Evolutionary conservation across 2,113 vertebrate species (phyloP).

Genomic region (Morone chrysops): DNA sequence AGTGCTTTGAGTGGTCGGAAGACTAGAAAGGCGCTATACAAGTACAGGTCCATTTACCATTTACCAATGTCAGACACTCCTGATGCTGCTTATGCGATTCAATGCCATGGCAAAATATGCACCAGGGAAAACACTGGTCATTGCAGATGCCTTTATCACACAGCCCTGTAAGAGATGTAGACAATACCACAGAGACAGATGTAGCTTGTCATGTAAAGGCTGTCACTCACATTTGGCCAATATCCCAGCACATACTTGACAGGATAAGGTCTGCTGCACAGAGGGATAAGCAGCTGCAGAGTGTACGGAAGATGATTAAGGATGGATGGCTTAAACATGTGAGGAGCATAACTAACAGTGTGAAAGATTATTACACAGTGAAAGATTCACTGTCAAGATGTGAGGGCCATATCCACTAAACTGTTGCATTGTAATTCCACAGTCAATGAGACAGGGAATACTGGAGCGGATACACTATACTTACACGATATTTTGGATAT

Average conservation of each 20-base stretch:
- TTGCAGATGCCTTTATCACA: constrained; percentile 32
- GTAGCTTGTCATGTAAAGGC: constrained; percentile 2
- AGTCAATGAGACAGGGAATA: neutral
- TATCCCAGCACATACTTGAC: neutral
- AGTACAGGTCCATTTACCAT: no score
- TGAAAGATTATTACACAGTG: neutral
- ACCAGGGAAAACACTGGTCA: constrained; percentile 1
- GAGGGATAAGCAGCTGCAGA: neutral
- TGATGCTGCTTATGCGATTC: no score
- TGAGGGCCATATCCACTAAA: neutral
- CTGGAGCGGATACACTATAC: neutral
- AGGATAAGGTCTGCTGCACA: neutral
- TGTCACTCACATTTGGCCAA: neutral
- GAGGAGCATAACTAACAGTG: neutral
- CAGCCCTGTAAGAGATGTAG: neutral
- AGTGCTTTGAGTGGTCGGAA: no score
- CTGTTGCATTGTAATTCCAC: neutral
- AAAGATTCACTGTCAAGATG: neutral
- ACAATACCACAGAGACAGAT: neutral
- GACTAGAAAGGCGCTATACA: no score
- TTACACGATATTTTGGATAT: no score
- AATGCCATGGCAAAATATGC: no score
- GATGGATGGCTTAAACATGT: neutral
- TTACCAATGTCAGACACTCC: no score
- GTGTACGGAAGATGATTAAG: neutral